Percentiles rank a stretch among this genome's conserved stretches.
These are phyloP conservation scores for Chaetophractus vellerosus DNA, from an alignment of 2,797 vertebrate species.

Conservation along the genomic window DNA sequence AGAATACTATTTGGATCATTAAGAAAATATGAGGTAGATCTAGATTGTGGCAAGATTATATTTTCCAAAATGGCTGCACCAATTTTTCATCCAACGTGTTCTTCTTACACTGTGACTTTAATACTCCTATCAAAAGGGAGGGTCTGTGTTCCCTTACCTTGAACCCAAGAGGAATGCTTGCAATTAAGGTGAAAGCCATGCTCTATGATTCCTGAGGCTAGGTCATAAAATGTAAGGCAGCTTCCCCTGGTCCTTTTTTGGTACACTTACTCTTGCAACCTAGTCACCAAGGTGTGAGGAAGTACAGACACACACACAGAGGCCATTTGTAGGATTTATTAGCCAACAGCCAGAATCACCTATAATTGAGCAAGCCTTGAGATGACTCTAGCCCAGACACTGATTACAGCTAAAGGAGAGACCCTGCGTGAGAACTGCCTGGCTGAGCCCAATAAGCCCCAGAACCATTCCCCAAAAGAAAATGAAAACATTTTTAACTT, in stretches of 20 bases:
- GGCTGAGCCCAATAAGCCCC: neutral
- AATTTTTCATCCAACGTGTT: neutral
- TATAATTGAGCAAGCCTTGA: neutral
- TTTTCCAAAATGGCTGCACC: neutral
- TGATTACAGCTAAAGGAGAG: neutral
- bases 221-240: neutral
- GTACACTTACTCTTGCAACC: neutral
- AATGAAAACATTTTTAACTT: neutral
- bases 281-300: neutral
- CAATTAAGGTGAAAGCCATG: neutral
- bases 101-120: neutral
- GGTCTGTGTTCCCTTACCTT: neutral
- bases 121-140: neutral
- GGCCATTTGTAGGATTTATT: neutral
- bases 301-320: neutral
- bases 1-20: neutral
- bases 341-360: neutral
- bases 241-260: neutral
- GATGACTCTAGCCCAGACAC: neutral
- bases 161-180: neutral
- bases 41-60: neutral
- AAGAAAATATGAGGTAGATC: neutral
- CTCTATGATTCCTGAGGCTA: slow-evolving; percentile 5
- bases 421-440: neutral
- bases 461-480: neutral